phyloP scores from a whole-genome alignment of 2,113 vertebrate species.

The Chelonoidis abingdonii region DNA sequence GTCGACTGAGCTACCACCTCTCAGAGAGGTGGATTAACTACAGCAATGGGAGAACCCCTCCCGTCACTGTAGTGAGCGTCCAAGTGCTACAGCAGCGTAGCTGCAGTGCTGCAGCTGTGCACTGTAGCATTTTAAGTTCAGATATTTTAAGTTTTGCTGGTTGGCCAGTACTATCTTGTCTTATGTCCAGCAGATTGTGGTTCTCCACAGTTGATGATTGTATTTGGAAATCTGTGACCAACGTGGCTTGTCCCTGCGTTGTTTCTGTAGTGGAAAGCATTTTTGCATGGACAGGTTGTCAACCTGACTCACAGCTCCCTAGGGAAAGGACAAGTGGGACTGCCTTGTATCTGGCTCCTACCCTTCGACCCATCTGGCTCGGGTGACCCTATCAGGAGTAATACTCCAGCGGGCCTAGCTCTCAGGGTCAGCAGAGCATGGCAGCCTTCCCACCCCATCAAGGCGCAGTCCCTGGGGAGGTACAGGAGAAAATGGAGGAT shows the following conservation, averaged over 20 bases:
- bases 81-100: background rate
- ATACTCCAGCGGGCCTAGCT: background rate
- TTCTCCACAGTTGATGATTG: background rate
- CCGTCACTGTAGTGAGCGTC: background rate
- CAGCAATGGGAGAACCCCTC: background rate
- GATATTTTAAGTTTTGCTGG: background rate
- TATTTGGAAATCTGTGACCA: background rate
- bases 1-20: background rate
- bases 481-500: background rate
- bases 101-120: background rate
- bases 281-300: background rate
- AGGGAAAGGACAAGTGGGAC: background rate
- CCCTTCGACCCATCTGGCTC: background rate
- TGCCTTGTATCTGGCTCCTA: background rate
- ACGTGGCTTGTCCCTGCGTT: background rate
- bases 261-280: background rate
- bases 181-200: background rate
- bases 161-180: background rate
- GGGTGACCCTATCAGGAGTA: background rate
- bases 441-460: background rate
- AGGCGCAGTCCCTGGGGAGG: no score
- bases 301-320: background rate
- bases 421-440: background rate
- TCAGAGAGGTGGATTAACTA: background rate
- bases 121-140: background rate